Evolutionary conservation across 2,888 invertebrate genomes (phyloP).

Genomic region (Acheta domesticus): DNA sequence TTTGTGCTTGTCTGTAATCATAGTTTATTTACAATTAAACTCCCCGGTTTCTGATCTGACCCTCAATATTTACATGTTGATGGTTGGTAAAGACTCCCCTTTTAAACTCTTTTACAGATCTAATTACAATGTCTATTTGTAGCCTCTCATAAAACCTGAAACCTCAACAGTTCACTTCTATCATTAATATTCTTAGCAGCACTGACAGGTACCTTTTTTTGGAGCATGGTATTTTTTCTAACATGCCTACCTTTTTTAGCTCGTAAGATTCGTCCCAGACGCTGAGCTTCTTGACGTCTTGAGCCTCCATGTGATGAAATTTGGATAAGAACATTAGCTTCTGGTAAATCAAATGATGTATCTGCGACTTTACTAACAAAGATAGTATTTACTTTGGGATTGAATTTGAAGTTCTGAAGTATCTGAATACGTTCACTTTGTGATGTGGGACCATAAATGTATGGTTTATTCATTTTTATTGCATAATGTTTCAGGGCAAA

Average conservation of each 20-base stretch:
- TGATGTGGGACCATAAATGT: constrained; percentile 96
- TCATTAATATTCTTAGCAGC: too few relatives aligned
- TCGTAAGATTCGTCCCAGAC: constrained; percentile 91
- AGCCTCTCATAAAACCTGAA: too few relatives aligned
- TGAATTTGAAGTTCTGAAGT: constrained; percentile 97
- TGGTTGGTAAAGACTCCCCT: too few relatives aligned
- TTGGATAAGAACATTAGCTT: constrained; percentile 97
- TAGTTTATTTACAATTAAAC: too few relatives aligned
- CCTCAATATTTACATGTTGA: too few relatives aligned
- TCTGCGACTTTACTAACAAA: constrained; percentile 99
- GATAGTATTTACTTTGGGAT: constrained; percentile 95
- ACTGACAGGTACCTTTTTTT: too few relatives aligned
- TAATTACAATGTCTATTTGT: too few relatives aligned
- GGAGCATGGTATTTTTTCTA: too few relatives aligned
- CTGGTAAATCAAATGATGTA: constrained; percentile 98
- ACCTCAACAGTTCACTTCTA: too few relatives aligned
- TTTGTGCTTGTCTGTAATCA: too few relatives aligned
- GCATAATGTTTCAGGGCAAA: constrained; percentile 98
- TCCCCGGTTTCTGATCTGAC: too few relatives aligned
- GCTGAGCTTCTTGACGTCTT: constrained; percentile 94
- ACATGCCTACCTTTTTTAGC: constrained; percentile 75
- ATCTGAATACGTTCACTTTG: constrained; percentile 96
- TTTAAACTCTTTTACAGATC: too few relatives aligned
- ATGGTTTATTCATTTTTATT: constrained; percentile 95
- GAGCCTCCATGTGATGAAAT: constrained; percentile 99